These are phyloP conservation scores for Geodia barretti DNA, from an alignment of 37 sponge, comb jelly and placozoan genomes.

Conservation along the genomic window DNA sequence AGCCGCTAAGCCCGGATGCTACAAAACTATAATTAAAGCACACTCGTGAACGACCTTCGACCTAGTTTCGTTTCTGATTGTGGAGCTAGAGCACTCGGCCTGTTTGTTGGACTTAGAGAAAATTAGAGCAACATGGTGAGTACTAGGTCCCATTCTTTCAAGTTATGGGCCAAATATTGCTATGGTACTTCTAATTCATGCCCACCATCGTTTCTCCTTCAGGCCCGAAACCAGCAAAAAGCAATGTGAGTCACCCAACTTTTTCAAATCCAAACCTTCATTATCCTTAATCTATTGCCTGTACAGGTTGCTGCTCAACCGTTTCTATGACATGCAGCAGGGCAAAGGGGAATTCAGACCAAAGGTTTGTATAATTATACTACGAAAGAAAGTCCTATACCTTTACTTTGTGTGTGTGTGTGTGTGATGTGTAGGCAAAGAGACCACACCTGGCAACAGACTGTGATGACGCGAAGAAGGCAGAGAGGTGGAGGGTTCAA, in stretches of 20 bases:
- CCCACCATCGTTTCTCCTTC: not conserved
- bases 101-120: too few species aligned
- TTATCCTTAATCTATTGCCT: not conserved
- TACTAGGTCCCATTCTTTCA: too few species aligned
- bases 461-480: conserved; percentile 73
- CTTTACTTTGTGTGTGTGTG: not conserved
- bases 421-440: conserved; percentile 28
- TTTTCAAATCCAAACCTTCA: not conserved
- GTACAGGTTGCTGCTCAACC: conserved; percentile 78
- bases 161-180: too few species aligned
- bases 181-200: not conserved
- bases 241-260: conserved; percentile 73
- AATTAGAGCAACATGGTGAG: too few species aligned
- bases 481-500: conserved; percentile 88
- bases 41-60: too few species aligned
- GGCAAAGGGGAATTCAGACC: too few species aligned
- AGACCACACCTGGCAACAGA: conserved; percentile 92
- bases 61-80: too few species aligned
- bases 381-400: conserved; percentile 36
- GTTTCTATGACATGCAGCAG: conserved; percentile 72
- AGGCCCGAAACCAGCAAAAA: conserved; percentile 81
- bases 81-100: too few species aligned
- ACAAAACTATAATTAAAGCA: too few species aligned
- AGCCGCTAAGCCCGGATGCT: too few species aligned
- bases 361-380: too few species aligned